These are phyloP conservation scores for Tauraco erythrolophus DNA, from an alignment of 2,113 vertebrate species.

Conservation along the genomic window DNA sequence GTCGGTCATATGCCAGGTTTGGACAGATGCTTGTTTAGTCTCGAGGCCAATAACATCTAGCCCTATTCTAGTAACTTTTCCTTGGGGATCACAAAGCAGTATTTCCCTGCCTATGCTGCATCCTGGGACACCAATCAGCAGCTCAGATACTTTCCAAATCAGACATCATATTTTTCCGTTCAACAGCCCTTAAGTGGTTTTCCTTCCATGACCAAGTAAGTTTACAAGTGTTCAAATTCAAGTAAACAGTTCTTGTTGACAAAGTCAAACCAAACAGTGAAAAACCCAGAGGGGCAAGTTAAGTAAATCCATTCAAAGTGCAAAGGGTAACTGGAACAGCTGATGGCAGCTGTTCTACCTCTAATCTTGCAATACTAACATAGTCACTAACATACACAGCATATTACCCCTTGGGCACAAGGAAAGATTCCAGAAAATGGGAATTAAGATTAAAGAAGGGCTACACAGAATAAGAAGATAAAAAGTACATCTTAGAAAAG, in stretches of 20 bases:
- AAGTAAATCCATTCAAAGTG: background rate
- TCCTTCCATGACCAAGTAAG: background rate
- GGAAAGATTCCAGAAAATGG: background rate
- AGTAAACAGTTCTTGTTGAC: background rate
- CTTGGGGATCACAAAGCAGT: background rate
- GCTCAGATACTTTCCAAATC: background rate
- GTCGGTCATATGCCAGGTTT: background rate
- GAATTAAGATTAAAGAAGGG: background rate
- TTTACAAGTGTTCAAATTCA: background rate
- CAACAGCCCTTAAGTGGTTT: background rate
- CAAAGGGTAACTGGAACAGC: background rate
- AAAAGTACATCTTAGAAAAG: background rate
- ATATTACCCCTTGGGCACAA: background rate
- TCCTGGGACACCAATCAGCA: background rate
- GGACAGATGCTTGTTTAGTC: background rate
- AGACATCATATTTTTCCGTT: background rate
- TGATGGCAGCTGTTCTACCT: background rate
- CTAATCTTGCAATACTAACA: background rate
- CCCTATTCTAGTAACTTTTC: background rate
- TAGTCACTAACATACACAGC: background rate
- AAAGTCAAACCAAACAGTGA: background rate
- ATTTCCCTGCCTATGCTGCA: background rate
- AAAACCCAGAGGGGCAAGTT: background rate
- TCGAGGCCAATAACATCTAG: background rate
- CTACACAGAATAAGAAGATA: background rate